Evolutionary conservation across 2,888 invertebrate genomes (phyloP).

Genomic region (Chironomus tentans): DNA sequence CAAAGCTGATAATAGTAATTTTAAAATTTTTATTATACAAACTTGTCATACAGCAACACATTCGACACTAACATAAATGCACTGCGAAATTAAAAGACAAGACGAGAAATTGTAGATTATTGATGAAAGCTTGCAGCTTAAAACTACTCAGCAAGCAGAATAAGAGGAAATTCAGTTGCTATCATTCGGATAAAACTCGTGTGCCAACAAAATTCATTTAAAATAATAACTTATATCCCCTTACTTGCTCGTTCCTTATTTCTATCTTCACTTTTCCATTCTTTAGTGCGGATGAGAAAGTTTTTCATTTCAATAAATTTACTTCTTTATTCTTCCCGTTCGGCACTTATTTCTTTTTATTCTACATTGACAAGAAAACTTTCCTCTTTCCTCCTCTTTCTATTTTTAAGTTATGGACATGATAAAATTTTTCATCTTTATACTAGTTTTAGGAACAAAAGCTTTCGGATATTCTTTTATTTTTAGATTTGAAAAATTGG

Average conservation of each 20-base stretch:
- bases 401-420: too few species aligned
- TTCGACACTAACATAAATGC: neutral
- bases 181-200: neutral
- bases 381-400: too few species aligned
- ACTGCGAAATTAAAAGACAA: neutral
- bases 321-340: neutral
- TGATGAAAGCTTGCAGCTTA: neutral
- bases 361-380: neutral
- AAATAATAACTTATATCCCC: conserved; percentile 5
- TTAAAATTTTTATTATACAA: too few species aligned
- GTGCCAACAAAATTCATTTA: conserved; percentile 8
- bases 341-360: neutral
- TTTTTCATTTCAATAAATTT: conserved; percentile 11
- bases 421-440: too few species aligned
- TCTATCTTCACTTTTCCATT: neutral
- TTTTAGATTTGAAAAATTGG: too few species aligned
- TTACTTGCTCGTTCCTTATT: neutral
- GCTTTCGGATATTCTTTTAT: too few species aligned
- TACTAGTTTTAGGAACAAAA: too few species aligned
- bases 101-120: neutral
- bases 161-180: too few species aligned
- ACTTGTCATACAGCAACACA: too few species aligned
- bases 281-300: neutral
- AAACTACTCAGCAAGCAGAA: neutral
- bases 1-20: too few species aligned